Base-by-base conservation (phyloP, 2,797 vertebrate genomes). In the Morelia viridis region DNA sequence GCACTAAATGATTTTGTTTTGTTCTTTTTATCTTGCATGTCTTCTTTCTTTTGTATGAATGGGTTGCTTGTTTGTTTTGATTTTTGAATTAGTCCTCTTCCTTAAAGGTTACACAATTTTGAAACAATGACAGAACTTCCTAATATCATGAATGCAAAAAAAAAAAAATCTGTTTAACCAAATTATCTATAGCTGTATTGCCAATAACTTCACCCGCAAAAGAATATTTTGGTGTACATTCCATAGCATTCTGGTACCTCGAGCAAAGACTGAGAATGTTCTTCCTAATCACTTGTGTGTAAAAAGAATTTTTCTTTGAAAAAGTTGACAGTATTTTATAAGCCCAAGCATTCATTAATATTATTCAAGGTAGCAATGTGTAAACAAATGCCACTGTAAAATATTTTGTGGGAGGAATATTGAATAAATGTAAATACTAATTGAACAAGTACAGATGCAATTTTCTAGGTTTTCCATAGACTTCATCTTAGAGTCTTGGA, bases 401-500 rank as follows among this genome's bases (percentile, higher is more conserved):
- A 71, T 24, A 12, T 0, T 0, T 57, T 3, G 4, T 61, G 31
- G 9, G 62, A 91, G 4, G 68, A 46, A 53, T 26, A 91, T 4
- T 28, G 19, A 41, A 83, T 41, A 76, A 76, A 41, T 76, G 22
- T 76, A 76, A 41, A 41, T 24, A 46, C 90, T 31, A n/a, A 71
- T 84, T 84, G 28, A 84, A 60, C 31, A 58, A 57, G 0, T 28
- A 85, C 28, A 71, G 53, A 26, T 76, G 64, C 62, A 87, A 10
- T 85, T 12, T 93, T 89, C 56, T 92, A 71, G 90, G 68, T 91
- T 93, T 91, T 89, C 22, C 90, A 53, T 89, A 85, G 90, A 50
- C 15, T n/a, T 50, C 6, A 2, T 88, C 58, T 28, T 24, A 24
- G 6, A 6, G 5, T 68, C 76, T 85, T 83, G 3, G 0, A 89